Conservation (phyloP, 1,140 invertebrate genomes). For the Aphaenogaster ashmeadi region DNA sequence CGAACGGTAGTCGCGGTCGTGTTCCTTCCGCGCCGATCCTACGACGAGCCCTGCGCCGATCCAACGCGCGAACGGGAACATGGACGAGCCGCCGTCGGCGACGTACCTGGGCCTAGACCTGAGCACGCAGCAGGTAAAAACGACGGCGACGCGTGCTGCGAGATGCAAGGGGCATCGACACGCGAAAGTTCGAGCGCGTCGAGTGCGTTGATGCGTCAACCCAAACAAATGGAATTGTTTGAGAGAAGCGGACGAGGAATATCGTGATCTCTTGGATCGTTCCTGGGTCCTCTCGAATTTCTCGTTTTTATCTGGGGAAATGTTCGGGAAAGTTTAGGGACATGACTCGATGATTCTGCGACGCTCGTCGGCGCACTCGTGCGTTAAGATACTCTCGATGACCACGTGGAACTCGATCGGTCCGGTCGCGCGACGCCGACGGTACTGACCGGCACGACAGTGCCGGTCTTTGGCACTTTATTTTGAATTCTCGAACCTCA, state of each 20-base stretch:
- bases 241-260: not conserved
- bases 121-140: constrained; percentile 93
- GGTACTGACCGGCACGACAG: not conserved
- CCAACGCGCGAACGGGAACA: constrained; percentile 57
- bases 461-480: not conserved
- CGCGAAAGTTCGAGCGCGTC: not conserved
- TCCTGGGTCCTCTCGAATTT: not conserved
- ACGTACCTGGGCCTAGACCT: constrained; percentile 93
- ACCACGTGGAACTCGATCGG: constrained; percentile 10
- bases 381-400: not conserved
- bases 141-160: no score
- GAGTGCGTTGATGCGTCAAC: not conserved
- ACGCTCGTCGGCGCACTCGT: not conserved
- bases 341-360: not conserved
- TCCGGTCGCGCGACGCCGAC: not conserved
- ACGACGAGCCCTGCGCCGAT: not conserved
- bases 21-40: not conserved
- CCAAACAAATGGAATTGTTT: not conserved
- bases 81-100: constrained; percentile 74
- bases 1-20: not conserved
- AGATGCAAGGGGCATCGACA: not conserved
- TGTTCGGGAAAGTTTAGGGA: not conserved
- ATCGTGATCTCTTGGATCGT: not conserved
- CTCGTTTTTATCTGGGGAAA: not conserved
- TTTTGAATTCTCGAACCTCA: not conserved